Evolutionary conservation across 2,797 vertebrate genomes (phyloP).

Genomic region (Acipenser ruthenus): DNA sequence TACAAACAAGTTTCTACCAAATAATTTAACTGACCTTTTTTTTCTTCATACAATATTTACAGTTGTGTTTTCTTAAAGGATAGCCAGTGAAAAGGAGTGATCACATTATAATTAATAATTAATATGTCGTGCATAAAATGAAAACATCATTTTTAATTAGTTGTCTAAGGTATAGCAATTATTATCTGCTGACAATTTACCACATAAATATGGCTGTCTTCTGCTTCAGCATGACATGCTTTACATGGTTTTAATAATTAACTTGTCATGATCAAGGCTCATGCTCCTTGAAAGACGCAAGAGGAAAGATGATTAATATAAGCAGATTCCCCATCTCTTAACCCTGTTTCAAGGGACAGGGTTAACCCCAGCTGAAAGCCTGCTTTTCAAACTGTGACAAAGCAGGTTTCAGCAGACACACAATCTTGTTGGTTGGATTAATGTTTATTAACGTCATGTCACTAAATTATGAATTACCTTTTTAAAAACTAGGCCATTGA

Average conservation of each 20-base stretch:
- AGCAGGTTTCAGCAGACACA: too few relatives aligned
- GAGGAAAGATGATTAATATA: constrained; percentile 18
- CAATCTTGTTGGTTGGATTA: too few relatives aligned
- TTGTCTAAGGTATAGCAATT: constrained; percentile 28
- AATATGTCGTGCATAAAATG: too few relatives aligned
- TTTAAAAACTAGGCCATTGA: too few relatives aligned
- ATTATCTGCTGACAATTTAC: constrained; percentile 20
- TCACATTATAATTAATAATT: too few relatives aligned
- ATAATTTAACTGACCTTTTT: too few relatives aligned
- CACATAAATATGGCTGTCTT: not conserved
- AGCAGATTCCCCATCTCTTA: constrained; percentile 5
- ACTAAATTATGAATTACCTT: too few relatives aligned
- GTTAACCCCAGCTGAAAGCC: not conserved
- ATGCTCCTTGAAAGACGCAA: constrained; percentile 8
- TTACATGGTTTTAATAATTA: constrained; percentile 39
- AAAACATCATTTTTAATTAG: constrained; percentile 26
- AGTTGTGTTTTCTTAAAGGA: too few relatives aligned
- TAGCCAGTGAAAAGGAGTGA: too few relatives aligned
- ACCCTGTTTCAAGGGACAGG: constrained; percentile 11
- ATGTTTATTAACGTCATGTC: too few relatives aligned
- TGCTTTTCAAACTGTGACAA: not conserved
- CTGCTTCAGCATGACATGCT: constrained; percentile 15
- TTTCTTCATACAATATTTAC: too few relatives aligned
- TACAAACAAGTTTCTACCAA: too few relatives aligned
- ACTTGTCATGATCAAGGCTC: constrained; percentile 24